Base-by-base conservation (phyloP, 2,113 vertebrate species). In the Delphinapterus leucas region DNA sequence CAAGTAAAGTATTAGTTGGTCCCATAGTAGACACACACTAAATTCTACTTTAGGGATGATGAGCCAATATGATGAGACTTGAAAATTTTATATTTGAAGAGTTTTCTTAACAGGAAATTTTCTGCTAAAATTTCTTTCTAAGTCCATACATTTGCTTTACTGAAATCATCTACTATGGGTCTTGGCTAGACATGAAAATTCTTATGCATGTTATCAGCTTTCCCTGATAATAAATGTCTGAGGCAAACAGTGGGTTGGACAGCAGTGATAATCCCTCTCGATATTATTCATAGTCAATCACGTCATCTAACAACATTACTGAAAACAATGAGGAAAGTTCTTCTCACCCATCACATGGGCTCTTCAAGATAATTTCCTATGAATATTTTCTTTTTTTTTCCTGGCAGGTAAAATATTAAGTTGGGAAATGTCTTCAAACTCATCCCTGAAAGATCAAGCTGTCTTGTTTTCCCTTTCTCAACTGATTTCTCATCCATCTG, bases 151-250 rank as follows among this genome's bases (percentile, higher is more conserved):
- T 91, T 97, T 95, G 79, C 95, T 98, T 97, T 93, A 86, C 70
- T 95, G 93, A 98, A 96, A 97, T 96, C 84, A 96, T 87, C 91
- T 87, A 81, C 96, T 85, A 23, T 93, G 93, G 96, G 88, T 95
- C 80, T 94, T 87, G 88, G 94, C 94, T 90, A 96, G 93, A 95
- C 86, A 95, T 97, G 98, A 98, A 97, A 93, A 90, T 98, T 93
- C 94, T 96, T 90, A 61, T 65, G 87, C 49, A 95, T 88, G 96
- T 98, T 95, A 67, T 96, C 73, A 79, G 77, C 61, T 96, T 85
- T 94, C 95, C 83, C 79, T 58, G 77, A 90, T 92, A 95, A 95
- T 95, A 96, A 96, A 36, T 90, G 77, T 47, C 60, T 76, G 71
- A 93, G 14, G n/a, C 95, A 95, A 96, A 38, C 55, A 55, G 71